phyloP scores from a whole-genome alignment of 2,888 invertebrate species.

The Diarsia brunnea region DNA sequence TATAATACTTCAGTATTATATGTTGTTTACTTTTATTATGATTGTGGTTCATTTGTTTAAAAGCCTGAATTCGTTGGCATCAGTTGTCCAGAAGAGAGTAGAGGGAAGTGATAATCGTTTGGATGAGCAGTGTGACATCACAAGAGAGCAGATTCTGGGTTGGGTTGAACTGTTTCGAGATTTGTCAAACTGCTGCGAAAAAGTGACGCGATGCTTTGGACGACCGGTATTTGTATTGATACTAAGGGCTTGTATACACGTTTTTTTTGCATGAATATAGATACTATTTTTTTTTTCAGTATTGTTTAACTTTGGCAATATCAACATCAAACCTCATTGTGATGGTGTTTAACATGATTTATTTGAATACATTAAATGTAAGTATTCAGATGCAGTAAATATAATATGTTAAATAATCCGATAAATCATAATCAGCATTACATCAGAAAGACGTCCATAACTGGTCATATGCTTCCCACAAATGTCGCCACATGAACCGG shows the following conservation, averaged over 20 bases:
- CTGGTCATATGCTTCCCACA: too few relatives aligned
- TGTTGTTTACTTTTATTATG: not conserved
- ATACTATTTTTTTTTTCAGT: not conserved
- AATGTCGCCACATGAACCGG: too few relatives aligned
- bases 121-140: not conserved
- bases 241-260: not conserved
- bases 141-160: conserved; percentile 13
- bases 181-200: conserved; percentile 21
- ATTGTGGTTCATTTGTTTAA: not conserved
- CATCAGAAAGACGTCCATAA: too few relatives aligned
- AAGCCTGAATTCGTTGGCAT: not conserved
- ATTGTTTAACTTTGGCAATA: not conserved
- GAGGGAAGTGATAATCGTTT: not conserved
- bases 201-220: conserved; percentile 15
- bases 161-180: conserved; percentile 15
- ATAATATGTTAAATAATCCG: too few relatives aligned
- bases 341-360: not conserved
- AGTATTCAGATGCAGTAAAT: not conserved
- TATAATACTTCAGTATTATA: not conserved
- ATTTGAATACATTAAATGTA: not conserved
- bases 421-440: too few relatives aligned
- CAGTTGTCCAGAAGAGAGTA: not conserved
- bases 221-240: not conserved
- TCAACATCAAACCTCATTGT: not conserved
- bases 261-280: not conserved